A percentile compares a stretch with the other conserved stretches of the same genome.
phyloP scores from a whole-genome alignment of 2,888 invertebrate species.

The Lydus trimaculatus region DNA sequence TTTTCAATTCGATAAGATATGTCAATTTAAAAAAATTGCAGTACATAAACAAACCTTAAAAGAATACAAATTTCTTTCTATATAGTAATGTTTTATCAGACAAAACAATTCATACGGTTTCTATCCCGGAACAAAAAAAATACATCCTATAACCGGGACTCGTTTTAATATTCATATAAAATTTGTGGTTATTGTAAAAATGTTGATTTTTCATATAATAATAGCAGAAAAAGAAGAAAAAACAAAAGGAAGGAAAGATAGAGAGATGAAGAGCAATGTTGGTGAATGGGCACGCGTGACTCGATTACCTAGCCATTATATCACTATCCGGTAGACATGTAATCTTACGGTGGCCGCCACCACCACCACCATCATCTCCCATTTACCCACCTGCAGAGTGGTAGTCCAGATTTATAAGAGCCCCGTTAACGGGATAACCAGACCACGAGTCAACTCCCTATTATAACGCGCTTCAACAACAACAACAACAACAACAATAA shows the following conservation, averaged over 20 bases:
- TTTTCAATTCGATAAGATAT: background rate
- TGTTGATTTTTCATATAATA: background rate
- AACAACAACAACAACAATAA: conserved; percentile 15
- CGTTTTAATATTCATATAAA: background rate
- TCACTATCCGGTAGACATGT: conserved; percentile 59
- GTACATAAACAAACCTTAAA: background rate
- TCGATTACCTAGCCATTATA: conserved; percentile 58
- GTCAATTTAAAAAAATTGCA: background rate
- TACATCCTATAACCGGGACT: too few relatives aligned
- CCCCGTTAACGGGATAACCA: conserved; percentile 48
- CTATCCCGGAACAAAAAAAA: too few relatives aligned
- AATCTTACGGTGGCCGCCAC: conserved; percentile 55
- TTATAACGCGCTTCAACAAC: conserved; percentile 19
- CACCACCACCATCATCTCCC: conserved; percentile 33
- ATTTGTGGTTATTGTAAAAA: background rate
- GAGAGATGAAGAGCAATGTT: conserved; percentile 18
- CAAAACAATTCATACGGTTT: background rate
- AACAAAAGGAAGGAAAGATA: background rate
- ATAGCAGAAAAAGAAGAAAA: background rate
- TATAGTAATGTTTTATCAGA: background rate
- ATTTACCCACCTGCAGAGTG: conserved; percentile 55
- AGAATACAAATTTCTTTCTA: background rate
- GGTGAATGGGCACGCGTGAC: conserved; percentile 54
- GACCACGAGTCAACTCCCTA: conserved; percentile 29
- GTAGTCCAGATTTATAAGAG: conserved; percentile 48